Percentiles rank a stretch among this genome's conserved stretches.
Conservation (phyloP, 2,888 invertebrate species). For the Brenthis daphne region DNA sequence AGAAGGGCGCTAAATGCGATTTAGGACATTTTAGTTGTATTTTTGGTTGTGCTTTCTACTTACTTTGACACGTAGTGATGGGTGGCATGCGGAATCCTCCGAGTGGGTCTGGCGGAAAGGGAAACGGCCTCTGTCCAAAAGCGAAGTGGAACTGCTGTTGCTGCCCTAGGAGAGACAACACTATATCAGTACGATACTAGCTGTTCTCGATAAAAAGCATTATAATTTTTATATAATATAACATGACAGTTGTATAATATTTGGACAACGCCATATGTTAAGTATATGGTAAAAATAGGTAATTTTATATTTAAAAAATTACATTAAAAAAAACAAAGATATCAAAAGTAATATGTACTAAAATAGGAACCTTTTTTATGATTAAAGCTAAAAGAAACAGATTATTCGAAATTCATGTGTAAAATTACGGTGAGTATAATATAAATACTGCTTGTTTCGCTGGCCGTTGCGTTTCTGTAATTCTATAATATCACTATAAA, state of each 20-base stretch:
- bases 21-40: background rate
- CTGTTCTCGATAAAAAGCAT: conserved; percentile 62
- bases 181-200: conserved; percentile 85
- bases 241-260: background rate
- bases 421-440: too few species aligned
- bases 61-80: conserved; percentile 94
- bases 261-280: too few species aligned
- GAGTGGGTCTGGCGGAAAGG: conserved; percentile 93
- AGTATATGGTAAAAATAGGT: too few species aligned
- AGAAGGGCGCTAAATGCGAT: conserved; percentile 40
- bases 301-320: too few species aligned
- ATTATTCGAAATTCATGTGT: too few species aligned
- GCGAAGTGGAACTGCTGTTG: conserved; percentile 98
- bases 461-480: too few species aligned
- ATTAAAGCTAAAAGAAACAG: too few species aligned
- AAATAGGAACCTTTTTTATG: too few species aligned
- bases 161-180: conserved; percentile 96
- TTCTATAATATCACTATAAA: too few species aligned
- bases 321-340: too few species aligned
- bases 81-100: conserved; percentile 95
- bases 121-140: conserved; percentile 92
- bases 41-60: conserved; percentile 72
- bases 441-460: too few species aligned
- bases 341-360: too few species aligned
- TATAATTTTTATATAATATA: conserved; percentile 18